Base-by-base conservation (phyloP, 30 jellyfish, hydroid and myxozoan species). In the Cassiopea andromeda region DNA sequence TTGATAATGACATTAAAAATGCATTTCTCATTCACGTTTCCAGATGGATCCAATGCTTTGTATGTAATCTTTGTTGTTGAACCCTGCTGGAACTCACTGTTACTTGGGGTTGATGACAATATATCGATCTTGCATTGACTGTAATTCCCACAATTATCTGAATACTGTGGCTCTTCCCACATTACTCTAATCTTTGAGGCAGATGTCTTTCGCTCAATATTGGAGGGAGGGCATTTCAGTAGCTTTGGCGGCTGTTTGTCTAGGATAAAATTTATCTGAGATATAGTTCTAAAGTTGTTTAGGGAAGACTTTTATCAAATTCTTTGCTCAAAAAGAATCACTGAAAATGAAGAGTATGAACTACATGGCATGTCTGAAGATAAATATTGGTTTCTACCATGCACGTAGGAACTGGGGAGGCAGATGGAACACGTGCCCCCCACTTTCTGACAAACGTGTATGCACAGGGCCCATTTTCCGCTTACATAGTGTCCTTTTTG, bases 81-180 rank as follows among this genome's bases (percentile, higher is more conserved):
- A 7, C 87, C 92, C 18, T 46, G 77, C 2, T 15, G 57, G 43
- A 81, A 81, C 4, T 46, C 68, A 46, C 83, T 78, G 77, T 87
- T 75, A 14, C 76, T 49, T 12, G 85, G 89, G 44, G 91, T 71
- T 50, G 82, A 48, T 6, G 89, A 60, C 59, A 80, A 50, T 7
- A 86, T 76, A 10, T 73, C 85, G 48, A 94, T 76, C 48, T 74
- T 18, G 75, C 98, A 94, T n/a, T 85, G 81, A 54, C 91, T 75
- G 75, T 90, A 83, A 50, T 44, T 48, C 0, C 98, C 98, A 85
- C 98, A 94, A 83, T 94, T 94, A 84, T 94, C 98, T 15, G 94
- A 45, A 77, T 81, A 94, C 45, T 87, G 58, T 1, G 91, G 97
- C 67, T 84, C 86, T 13, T 59, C 27, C 98, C 98, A 94, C 5